These are phyloP conservation scores for Eptatretus atami DNA, from an alignment of 2,797 vertebrate species.

Conservation along the genomic window DNA sequence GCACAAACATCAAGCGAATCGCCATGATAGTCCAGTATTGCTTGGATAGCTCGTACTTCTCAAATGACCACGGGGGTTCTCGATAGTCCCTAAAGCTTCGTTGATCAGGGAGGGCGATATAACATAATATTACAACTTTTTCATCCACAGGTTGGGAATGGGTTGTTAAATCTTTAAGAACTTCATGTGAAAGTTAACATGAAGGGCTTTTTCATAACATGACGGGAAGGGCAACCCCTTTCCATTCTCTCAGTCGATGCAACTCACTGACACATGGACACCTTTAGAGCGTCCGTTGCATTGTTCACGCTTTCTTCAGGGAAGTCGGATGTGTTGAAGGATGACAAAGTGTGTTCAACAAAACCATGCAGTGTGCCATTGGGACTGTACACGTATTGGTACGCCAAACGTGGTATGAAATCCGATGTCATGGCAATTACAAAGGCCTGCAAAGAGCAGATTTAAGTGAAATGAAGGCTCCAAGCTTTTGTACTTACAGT, in stretches of 20 bases:
- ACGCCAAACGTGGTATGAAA: conserved; percentile 82
- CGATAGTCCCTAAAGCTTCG: conserved; percentile 83
- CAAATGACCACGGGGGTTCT: conserved; percentile 53
- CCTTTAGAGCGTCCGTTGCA: no score
- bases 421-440: conserved; percentile 85
- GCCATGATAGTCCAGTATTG: conserved; percentile 79
- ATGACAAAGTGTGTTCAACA: conserved; percentile 75
- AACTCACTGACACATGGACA: no score
- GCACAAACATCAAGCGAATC: conserved; percentile 64
- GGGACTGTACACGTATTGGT: conserved; percentile 63
- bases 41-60: conserved; percentile 63
- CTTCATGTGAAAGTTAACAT: no score
- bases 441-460: conserved; percentile 31
- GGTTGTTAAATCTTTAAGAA: no score
- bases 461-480: conserved; percentile 8
- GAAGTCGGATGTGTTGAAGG: conserved; percentile 72
- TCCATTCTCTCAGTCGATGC: no score
- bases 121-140: no score
- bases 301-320: conserved; percentile 23
- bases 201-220: no score
- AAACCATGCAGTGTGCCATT: conserved; percentile 80
- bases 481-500: not conserved
- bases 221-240: no score
- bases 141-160: no score
- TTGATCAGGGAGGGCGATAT: not conserved